phyloP scores from a whole-genome alignment of 2,888 invertebrate genomes.

The Ctena decussata region DNA sequence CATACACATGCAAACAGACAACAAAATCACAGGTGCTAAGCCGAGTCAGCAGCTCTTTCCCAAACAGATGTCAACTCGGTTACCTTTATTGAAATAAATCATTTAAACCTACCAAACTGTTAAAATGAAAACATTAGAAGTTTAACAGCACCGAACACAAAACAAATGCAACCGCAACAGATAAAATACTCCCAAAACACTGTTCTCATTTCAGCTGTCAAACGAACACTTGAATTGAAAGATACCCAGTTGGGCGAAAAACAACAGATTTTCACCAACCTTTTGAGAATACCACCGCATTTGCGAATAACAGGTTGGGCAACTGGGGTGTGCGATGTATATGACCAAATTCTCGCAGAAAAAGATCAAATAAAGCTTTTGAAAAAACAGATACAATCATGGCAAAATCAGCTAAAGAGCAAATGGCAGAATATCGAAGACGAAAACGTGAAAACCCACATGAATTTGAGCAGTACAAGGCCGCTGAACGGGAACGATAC shows the following conservation, averaged over 20 bases:
- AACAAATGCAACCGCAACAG: too few relatives aligned
- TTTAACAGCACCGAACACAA: too few relatives aligned
- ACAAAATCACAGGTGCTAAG: too few relatives aligned
- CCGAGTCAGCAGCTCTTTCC: too few relatives aligned
- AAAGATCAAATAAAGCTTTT: conserved; percentile 17
- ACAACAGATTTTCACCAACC: background rate
- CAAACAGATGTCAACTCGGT: too few relatives aligned
- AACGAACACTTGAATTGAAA: too few relatives aligned
- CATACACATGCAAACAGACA: too few relatives aligned
- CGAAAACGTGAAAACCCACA: conserved; percentile 13
- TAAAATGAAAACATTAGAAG: too few relatives aligned
- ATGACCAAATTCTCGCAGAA: background rate
- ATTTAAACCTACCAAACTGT: too few relatives aligned
- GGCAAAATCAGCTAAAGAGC: conserved; percentile 25
- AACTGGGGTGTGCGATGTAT: conserved; percentile 6
- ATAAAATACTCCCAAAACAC: too few relatives aligned
- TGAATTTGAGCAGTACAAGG: conserved; percentile 1
- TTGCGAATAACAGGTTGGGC: conserved; percentile 14
- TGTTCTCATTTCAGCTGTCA: too few relatives aligned
- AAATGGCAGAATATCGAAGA: conserved; percentile 12
- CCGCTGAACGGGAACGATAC: conserved; percentile 18
- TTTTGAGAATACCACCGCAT: conserved; percentile 11
- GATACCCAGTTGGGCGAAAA: conserved; percentile 7
- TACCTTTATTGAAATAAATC: too few relatives aligned
- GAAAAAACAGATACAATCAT: background rate